Conservation (phyloP, 2,888 invertebrate genomes). For the Apodemia zela region DNA sequence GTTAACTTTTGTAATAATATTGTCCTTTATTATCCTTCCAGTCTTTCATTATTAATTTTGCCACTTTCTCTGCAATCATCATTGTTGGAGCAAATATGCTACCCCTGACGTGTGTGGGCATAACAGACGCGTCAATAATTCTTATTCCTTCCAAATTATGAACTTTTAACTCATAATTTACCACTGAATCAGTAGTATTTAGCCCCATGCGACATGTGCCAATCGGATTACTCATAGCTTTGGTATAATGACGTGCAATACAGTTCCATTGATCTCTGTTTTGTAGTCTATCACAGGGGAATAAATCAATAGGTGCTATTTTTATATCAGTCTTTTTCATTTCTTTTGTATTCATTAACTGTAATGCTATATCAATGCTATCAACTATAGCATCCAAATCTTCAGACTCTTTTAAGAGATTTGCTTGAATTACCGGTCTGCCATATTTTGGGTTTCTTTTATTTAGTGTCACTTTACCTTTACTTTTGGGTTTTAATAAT, state of each 20-base stretch:
- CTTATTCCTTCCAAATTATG: conserved; percentile 69
- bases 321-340: conserved; percentile 67
- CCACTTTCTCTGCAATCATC: conserved; percentile 74
- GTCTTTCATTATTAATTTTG: conserved; percentile 64
- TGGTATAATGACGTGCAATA: conserved; percentile 71
- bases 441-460: conserved; percentile 71
- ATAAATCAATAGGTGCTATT: conserved; percentile 65
- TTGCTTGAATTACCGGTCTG: conserved; percentile 68
- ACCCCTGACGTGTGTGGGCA: conserved; percentile 69
- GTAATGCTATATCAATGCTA: conserved; percentile 68
- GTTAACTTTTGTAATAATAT: conserved; percentile 49
- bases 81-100: conserved; percentile 62
- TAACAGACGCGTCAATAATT: conserved; percentile 69
- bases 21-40: conserved; percentile 67
- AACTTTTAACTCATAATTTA: conserved; percentile 60
- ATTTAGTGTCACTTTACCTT: conserved; percentile 63
- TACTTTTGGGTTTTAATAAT: conserved; percentile 66
- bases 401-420: conserved; percentile 67
- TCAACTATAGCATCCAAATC: conserved; percentile 68
- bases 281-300: conserved; percentile 64
- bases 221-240: conserved; percentile 66
- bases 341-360: conserved; percentile 67
- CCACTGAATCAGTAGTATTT: conserved; percentile 62
- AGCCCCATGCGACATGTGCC: conserved; percentile 73
- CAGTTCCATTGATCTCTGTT: conserved; percentile 75